phyloP scores from a whole-genome alignment of 30 jellyfish, hydroid and myxozoan genomes.

The Aurelia sp. region DNA sequence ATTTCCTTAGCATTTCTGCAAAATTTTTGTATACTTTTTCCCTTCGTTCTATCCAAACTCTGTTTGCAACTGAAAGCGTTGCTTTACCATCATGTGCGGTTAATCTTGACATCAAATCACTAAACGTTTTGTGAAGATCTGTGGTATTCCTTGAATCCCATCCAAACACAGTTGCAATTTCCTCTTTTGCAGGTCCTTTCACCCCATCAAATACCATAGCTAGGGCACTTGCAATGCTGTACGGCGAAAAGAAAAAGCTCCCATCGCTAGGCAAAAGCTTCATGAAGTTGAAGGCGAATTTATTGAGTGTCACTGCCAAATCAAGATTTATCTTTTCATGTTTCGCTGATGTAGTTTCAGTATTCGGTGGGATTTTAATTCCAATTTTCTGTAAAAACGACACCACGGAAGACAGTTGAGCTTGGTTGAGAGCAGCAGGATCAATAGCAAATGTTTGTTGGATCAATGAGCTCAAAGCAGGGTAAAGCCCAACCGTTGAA shows the following conservation, averaged over 20 bases:
- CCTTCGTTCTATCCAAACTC: constrained; percentile 69
- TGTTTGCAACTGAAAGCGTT: constrained; percentile 53
- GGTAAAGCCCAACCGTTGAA: too few species aligned
- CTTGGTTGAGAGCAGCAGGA: too few species aligned
- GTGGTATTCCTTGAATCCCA: too few species aligned
- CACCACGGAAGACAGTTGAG: too few species aligned
- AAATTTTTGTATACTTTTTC: constrained; percentile 17
- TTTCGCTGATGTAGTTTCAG: too few species aligned
- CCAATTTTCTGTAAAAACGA: too few species aligned
- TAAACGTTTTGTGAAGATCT: not conserved
- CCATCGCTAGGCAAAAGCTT: constrained; percentile 14
- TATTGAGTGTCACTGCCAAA: not conserved
- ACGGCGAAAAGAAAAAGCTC: constrained; percentile 62
- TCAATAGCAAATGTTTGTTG: too few species aligned
- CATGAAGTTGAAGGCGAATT: constrained; percentile 42
- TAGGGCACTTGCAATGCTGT: constrained; percentile 58
- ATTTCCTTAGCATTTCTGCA: not conserved
- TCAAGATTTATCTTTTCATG: too few species aligned
- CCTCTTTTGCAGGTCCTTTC: constrained; percentile 56
- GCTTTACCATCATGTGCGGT: constrained; percentile 13
- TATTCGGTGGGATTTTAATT: too few species aligned
- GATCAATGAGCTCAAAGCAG: too few species aligned
- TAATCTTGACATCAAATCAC: not conserved
- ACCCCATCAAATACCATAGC: constrained; percentile 66
- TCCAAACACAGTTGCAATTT: constrained; percentile 38